phyloP scores from a whole-genome alignment of 2,888 invertebrate genomes.

The Trachelus iudaicus region DNA sequence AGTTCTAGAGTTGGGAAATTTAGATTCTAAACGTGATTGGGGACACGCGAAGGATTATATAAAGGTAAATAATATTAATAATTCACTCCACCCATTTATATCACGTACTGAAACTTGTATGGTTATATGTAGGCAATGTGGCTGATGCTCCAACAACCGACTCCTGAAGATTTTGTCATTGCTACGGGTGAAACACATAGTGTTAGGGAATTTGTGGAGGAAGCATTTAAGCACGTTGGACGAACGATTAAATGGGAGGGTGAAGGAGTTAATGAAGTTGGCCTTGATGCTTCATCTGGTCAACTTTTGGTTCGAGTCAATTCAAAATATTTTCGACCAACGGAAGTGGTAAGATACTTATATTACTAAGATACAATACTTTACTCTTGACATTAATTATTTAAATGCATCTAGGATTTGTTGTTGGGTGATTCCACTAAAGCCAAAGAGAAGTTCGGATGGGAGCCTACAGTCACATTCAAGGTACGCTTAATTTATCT shows the following conservation, averaged over 20 bases:
- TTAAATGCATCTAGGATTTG: conserved; percentile 73
- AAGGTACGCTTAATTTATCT: conserved; percentile 59
- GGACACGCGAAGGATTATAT: conserved; percentile 97
- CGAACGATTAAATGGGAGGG: conserved; percentile 90
- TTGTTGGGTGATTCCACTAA: conserved; percentile 94
- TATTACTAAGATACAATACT: not conserved
- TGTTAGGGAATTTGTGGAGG: conserved; percentile 96
- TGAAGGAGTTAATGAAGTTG: conserved; percentile 83
- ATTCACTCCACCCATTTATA: not conserved
- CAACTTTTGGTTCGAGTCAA: conserved; percentile 89
- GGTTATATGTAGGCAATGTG: conserved; percentile 88
- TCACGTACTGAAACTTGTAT: conserved; percentile 15
- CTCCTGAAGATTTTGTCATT: conserved; percentile 96
- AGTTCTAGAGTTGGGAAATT: conserved; percentile 89
- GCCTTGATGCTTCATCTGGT: conserved; percentile 74
- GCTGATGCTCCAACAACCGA: conserved; percentile 95
- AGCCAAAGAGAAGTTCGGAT: conserved; percentile 86
- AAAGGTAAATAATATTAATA: conserved; percentile 70
- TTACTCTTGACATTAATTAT: not conserved
- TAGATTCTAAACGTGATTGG: conserved; percentile 98
- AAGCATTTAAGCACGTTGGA: conserved; percentile 86
- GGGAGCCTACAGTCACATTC: conserved; percentile 87
- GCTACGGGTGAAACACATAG: conserved; percentile 96
- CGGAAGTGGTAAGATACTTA: conserved; percentile 85
- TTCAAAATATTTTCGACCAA: conserved; percentile 95